phyloP scores from a whole-genome alignment of 2,797 vertebrate genomes.

The Falco biarmicus region DNA sequence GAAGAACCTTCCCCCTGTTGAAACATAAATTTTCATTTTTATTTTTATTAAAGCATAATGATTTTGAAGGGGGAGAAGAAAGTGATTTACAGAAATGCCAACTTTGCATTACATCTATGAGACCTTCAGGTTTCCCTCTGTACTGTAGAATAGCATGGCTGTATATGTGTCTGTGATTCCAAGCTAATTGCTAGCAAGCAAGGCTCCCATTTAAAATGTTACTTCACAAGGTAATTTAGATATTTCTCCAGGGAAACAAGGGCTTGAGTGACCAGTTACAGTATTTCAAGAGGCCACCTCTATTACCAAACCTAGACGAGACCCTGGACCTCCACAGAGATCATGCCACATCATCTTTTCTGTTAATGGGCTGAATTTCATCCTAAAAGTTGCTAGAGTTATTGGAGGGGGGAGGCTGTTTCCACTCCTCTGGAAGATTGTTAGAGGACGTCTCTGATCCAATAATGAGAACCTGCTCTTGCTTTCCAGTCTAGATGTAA shows the following conservation, averaged over 20 bases:
- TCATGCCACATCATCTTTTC: not conserved
- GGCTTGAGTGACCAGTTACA: not conserved
- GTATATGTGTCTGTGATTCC: not conserved
- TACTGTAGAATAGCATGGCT: not conserved
- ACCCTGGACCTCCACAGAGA: not conserved
- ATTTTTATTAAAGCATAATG: not conserved
- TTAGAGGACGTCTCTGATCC: not conserved
- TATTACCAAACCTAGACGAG: not conserved
- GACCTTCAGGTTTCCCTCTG: not conserved
- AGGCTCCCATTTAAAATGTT: not conserved
- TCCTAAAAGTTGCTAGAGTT: not conserved
- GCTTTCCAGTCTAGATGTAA: not conserved
- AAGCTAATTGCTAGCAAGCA: not conserved
- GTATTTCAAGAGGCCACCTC: not conserved
- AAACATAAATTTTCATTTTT: conserved; percentile 12
- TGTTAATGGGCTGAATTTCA: not conserved
- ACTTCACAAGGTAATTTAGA: not conserved
- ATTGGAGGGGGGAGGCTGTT: not conserved
- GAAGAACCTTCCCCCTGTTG: not conserved
- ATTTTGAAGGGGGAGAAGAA: not conserved
- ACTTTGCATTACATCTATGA: not conserved
- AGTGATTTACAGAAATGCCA: conserved; percentile 3
- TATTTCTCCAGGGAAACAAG: not conserved
- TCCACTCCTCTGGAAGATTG: not conserved
- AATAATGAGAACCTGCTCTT: not conserved